Evolutionary conservation across 1,140 invertebrate species (phyloP), one percentile per base, ranked within the genome.

Genomic region (Ceratina australensis): DNA sequence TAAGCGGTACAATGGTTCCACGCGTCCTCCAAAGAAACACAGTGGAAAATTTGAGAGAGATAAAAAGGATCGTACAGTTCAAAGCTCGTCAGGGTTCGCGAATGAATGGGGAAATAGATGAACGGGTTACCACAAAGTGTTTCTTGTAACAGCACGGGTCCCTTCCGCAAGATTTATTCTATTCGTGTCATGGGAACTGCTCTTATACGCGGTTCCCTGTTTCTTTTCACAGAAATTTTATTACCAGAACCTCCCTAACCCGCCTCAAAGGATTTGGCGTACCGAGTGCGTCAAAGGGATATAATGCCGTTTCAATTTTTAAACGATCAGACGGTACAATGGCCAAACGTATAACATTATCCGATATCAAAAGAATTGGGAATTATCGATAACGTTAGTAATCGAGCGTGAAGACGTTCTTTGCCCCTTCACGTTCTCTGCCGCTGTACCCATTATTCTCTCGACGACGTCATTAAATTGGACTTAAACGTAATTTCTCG

Each of bases 21-120:
- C 2, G 4, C 2, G 5, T 18, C 0, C 5, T 3, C 4, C 10
- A 49, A 22, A 67, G 52, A 49, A 75, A n/a, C 49, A n/a, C 26
- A 12, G 52, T 28, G 24, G 54, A 75, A 18, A 75, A 68, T 75
- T 68, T 56, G 24, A 22, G 10, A 50, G 20, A 57, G 64, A 50
- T 22, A 28, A 69, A 18, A 33, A n/a, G n/a, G 47, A 76, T 61
- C 50, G 60, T 76, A 20, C 67, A 20, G 16, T 16, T 4, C 33
- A 26, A 71, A 69, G 22, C 18, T 24, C 22, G 1, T 28, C 56
- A 24, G 42, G 15, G 33, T 28, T 10, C n/a, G 24, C 16, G 65
- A 12, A 69, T 50, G 65, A 76, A 76, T 60, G 26, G 33, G 33
- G 24, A 60, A 69, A 76, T 52, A 49, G 54, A 76, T 69, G 65